Base-by-base conservation (phyloP, 2,888 invertebrate species). In the Agonopterix subpropinquella region DNA sequence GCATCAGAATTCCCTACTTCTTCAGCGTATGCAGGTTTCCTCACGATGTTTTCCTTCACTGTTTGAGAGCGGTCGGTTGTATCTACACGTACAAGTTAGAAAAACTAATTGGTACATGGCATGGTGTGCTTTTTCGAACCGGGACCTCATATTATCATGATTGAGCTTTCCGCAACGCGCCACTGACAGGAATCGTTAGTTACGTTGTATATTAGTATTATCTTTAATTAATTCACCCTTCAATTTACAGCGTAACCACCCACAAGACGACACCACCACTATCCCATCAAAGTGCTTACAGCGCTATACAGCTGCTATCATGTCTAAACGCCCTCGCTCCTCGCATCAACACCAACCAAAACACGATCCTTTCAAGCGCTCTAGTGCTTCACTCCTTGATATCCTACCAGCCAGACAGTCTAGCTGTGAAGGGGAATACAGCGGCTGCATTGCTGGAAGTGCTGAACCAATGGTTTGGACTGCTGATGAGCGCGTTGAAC, bases 281-380 rank as follows among this genome's bases (percentile, higher is more conserved):
- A 2, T 84, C 81, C 11, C 68, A 78, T 53, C 84, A 86, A 73
- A 87, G 86, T 65, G 77, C 84, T 52, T 87, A 84, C 69, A 81
- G 80, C 67, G 69, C 73, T 53, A 73, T 79, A 3, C 87, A 87
- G 51, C 68, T 88, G 0, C 55, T 87, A 28, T 78, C 85, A 9
- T 78, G 81, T 46, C 58, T 88, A n/a, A 74, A 65, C 53, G 57
- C 65, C 1, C 47, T 85, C 37, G 65, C 69, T 0, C 57, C 73
- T 4, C 68, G 68, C n/a, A 70, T 80, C 18, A 71, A 64, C 42
- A 60, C 66, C 4, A 75, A 72, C 35, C 62, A 72, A 0, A 73
- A 69, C 43, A 68, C 62, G 1, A 63, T 84, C 9, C 54, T 85
- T 44, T 72, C 77, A 41, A 77, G 81, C 67, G 77, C 80, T 64